Evolutionary conservation across 2,797 vertebrate genomes (phyloP).

Genomic region (Choloepus didactylus): DNA sequence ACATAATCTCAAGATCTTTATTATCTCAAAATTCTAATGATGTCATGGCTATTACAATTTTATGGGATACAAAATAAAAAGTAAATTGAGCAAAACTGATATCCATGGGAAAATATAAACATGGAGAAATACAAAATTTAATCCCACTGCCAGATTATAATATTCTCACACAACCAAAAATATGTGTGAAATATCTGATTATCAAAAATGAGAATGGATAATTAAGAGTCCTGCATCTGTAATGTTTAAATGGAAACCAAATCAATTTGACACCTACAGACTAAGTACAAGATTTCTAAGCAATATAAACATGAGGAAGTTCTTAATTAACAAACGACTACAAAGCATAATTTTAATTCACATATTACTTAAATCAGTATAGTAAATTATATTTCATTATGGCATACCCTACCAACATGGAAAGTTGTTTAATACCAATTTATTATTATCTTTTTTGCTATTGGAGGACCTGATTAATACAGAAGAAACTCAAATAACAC

Average conservation of each 20-base stretch:
- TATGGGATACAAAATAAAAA: neutral
- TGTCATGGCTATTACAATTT: neutral
- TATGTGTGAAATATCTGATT: neutral
- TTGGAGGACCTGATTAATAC: neutral
- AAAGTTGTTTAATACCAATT: neutral
- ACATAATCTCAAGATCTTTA: neutral
- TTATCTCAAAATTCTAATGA: neutral
- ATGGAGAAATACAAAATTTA: neutral
- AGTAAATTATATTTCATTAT: neutral
- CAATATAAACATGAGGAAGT: neutral
- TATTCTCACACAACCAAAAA: neutral
- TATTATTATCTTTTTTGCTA: neutral
- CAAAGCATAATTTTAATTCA: neutral
- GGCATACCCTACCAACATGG: neutral
- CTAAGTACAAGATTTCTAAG: neutral
- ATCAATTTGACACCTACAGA: neutral
- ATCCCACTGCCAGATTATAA: neutral
- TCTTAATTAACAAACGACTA: neutral
- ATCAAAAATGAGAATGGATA: neutral
- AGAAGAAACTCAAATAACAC: neutral
- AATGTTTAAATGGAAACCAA: neutral
- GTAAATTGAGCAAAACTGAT: neutral
- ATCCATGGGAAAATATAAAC: neutral
- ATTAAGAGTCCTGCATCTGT: neutral
- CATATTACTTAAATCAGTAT: neutral